Conservation (phyloP, 2,797 vertebrate genomes). For the Cryptoprocta ferox region DNA sequence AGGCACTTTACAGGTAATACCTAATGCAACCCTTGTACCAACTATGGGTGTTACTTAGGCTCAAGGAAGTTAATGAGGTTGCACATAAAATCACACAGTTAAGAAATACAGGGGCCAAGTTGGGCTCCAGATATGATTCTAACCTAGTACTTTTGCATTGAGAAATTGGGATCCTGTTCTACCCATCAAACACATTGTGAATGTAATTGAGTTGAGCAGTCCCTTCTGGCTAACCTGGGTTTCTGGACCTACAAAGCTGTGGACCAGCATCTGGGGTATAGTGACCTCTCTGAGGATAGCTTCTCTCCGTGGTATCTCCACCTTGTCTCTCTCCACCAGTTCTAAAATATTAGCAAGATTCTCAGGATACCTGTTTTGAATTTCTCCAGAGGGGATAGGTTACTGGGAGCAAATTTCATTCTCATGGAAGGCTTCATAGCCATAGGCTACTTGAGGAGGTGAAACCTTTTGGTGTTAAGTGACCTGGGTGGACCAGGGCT, state of each 20-base stretch:
- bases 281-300: too few species aligned
- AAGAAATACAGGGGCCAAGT: not conserved
- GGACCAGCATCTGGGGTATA: not conserved
- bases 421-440: not conserved
- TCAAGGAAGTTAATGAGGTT: not conserved
- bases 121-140: not conserved
- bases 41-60: not conserved
- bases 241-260: not conserved
- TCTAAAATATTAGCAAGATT: not conserved
- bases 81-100: not conserved
- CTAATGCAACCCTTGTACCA: not conserved
- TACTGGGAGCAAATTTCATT: not conserved
- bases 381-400: not conserved
- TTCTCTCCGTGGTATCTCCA: not conserved
- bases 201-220: not conserved
- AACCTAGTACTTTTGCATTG: not conserved
- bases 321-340: not conserved
- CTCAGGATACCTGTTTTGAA: not conserved
- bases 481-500: not conserved
- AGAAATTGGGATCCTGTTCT: not conserved
- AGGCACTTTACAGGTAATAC: not conserved
- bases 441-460: not conserved
- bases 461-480: not conserved
- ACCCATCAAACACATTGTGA: not conserved
- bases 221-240: not conserved